These are phyloP conservation scores for Boulengeromyrus knoepffleri DNA, from an alignment of 2,113 vertebrate species.

Conservation along the genomic window DNA sequence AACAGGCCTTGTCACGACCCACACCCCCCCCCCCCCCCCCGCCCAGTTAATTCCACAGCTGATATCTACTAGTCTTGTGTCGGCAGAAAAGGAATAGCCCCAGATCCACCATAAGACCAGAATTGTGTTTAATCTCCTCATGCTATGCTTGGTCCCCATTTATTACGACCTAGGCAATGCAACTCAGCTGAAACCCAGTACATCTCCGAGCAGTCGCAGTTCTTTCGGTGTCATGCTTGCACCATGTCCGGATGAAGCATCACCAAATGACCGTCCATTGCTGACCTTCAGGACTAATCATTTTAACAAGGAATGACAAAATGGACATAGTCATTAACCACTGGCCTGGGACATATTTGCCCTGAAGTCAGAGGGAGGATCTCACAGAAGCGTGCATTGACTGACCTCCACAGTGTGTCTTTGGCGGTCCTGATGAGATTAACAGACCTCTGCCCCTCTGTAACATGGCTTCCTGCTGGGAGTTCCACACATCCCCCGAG, in stretches of 20 bases:
- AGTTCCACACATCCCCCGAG: neutral
- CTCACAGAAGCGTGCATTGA: neutral
- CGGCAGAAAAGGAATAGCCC: neutral
- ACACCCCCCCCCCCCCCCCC: neutral
- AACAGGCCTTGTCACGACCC: no score
- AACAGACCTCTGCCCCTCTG: neutral
- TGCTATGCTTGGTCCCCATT: neutral
- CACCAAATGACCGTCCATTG: neutral
- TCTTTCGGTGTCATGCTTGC: neutral
- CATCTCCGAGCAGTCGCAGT: neutral
- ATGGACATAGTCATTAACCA: neutral
- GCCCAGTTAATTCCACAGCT: neutral
- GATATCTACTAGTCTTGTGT: neutral
- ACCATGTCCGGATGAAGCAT: neutral
- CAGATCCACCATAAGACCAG: neutral
- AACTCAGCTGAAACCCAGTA: neutral
- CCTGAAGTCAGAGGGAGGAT: neutral
- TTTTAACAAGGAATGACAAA: neutral
- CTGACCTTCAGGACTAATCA: neutral
- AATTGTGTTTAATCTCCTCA: neutral
- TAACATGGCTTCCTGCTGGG: neutral
- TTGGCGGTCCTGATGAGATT: neutral
- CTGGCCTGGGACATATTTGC: neutral
- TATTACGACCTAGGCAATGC: neutral
- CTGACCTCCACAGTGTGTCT: neutral